These are phyloP conservation scores for Shinisaurus crocodilurus DNA, from an alignment of 2,113 vertebrate genomes.

Conservation along the genomic window DNA sequence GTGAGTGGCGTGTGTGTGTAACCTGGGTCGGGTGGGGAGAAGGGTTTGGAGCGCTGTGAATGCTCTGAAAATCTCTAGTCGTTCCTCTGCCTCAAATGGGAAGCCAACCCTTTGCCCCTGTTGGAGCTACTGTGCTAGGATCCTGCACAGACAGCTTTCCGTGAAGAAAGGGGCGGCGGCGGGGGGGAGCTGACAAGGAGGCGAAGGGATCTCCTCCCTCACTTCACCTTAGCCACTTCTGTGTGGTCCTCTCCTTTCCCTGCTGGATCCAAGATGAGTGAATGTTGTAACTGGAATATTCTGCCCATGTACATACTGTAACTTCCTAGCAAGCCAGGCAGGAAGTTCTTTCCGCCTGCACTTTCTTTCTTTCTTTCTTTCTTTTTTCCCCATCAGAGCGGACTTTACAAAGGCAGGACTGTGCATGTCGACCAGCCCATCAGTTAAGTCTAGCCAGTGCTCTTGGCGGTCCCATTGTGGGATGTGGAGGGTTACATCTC, in stretches of 20 bases:
- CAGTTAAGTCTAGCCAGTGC: background rate
- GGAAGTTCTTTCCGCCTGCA: conserved; percentile 12
- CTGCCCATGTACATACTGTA: background rate
- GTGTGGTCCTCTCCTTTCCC: background rate
- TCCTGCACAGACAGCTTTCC: background rate
- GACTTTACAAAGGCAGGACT: conserved; percentile 26
- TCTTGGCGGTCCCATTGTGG: too few relatives aligned
- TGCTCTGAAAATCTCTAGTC: background rate
- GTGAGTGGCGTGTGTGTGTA: conserved; percentile 69
- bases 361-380: accelerated
- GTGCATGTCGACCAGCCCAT: background rate
- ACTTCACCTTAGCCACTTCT: background rate
- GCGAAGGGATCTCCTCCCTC: background rate
- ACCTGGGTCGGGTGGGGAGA: background rate
- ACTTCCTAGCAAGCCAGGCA: conserved; percentile 6
- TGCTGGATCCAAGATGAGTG: background rate
- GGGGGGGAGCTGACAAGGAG: background rate
- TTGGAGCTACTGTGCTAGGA: background rate
- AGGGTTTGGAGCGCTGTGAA: background rate
- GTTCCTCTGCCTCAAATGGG: background rate
- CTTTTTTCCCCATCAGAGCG: background rate
- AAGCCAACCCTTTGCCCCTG: background rate
- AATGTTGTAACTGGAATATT: background rate
- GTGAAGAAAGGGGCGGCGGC: too few relatives aligned
- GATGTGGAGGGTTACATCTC: background rate